These are phyloP conservation scores for Anguilla obscura DNA, from an alignment of 2,797 vertebrate genomes.

Conservation along the genomic window DNA sequence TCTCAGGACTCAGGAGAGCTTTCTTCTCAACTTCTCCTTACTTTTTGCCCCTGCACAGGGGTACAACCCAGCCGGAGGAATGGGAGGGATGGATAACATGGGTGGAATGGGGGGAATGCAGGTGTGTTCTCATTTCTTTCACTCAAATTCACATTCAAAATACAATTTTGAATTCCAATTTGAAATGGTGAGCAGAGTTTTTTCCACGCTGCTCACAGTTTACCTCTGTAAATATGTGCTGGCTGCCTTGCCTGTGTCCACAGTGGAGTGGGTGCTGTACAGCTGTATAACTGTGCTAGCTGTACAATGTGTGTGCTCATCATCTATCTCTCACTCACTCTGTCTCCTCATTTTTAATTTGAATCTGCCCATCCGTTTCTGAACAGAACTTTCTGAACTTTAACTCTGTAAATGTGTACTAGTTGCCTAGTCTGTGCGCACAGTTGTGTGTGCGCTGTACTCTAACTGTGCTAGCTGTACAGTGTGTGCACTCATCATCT, in stretches of 20 bases:
- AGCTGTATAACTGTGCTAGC: neutral
- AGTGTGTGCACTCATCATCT: neutral
- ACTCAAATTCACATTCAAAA: neutral
- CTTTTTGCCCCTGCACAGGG: conserved; percentile 44
- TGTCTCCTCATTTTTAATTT: too few relatives aligned
- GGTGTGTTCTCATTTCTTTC: conserved; percentile 32
- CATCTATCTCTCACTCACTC: neutral
- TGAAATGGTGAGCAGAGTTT: neutral
- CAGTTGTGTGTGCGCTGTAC: neutral
- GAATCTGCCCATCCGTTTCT: too few relatives aligned
- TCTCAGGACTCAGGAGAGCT: neutral
- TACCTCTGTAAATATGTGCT: neutral
- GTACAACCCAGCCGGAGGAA: conserved; percentile 52
- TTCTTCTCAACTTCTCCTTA: neutral
- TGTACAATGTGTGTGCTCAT: neutral
- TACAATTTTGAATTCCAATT: neutral
- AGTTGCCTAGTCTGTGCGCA: too few relatives aligned
- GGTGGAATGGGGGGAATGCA: conserved; percentile 43
- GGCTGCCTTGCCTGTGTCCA: neutral
- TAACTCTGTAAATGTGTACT: neutral
- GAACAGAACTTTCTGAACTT: too few relatives aligned
- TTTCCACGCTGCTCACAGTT: neutral
- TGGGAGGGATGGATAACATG: conserved; percentile 31
- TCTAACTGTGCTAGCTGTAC: neutral
- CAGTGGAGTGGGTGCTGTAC: neutral